phyloP scores from a whole-genome alignment of 2,888 invertebrate genomes.

The Enchytraeus crypticus region DNA sequence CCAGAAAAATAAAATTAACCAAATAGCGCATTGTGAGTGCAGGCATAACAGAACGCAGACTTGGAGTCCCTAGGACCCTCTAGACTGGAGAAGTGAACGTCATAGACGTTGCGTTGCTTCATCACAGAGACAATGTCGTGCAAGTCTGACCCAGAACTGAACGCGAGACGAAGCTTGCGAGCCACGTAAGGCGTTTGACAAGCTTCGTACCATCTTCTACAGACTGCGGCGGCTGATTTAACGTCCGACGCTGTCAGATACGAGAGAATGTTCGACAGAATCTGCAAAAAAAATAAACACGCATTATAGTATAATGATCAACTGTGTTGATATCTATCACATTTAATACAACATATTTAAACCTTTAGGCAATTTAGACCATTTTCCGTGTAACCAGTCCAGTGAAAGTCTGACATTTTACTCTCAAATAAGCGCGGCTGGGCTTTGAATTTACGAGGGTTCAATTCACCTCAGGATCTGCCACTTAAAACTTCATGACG shows the following conservation, averaged over 20 bases:
- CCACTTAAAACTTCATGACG: too few relatives aligned
- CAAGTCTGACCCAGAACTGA: constrained; percentile 28
- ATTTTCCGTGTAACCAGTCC: too few relatives aligned
- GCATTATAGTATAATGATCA: too few relatives aligned
- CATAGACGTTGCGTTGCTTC: constrained; percentile 23
- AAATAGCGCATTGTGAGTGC: constrained; percentile 23
- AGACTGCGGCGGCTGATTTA: constrained; percentile 60
- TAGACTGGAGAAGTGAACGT: constrained; percentile 36
- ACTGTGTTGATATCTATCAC: too few relatives aligned
- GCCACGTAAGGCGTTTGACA: constrained; percentile 57
- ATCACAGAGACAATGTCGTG: not conserved
- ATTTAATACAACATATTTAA: too few relatives aligned
- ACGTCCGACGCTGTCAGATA: constrained; percentile 56
- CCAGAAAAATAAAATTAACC: not conserved
- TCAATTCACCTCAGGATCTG: too few relatives aligned
- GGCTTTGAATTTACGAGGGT: too few relatives aligned
- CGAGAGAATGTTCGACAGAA: constrained; percentile 39
- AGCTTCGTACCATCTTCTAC: constrained; percentile 61
- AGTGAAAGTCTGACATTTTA: too few relatives aligned
- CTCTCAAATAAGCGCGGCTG: too few relatives aligned
- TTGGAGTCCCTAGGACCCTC: constrained; percentile 27
- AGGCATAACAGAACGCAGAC: not conserved
- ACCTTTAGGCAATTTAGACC: too few relatives aligned
- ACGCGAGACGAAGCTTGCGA: constrained; percentile 53
- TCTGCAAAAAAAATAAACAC: constrained; percentile 33